Base-by-base conservation (phyloP, 2,113 vertebrate species). In the Entosphenus tridentatus region DNA sequence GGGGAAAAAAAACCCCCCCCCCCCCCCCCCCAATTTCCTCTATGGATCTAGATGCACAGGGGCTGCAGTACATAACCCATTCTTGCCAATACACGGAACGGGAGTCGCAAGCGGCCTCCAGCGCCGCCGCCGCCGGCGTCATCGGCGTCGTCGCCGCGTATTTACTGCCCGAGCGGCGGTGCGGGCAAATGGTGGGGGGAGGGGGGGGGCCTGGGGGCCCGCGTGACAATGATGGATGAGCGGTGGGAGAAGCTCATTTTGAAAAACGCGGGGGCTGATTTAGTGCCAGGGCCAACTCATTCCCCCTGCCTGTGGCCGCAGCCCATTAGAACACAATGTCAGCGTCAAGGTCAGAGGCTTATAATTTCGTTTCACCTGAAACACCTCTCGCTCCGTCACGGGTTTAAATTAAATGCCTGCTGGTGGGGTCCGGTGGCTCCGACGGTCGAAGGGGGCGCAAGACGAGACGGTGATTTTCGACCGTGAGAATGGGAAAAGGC, bases 321-420 rank as follows among this genome's bases (percentile, higher is more conserved):
- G 21, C n/a, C 62, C 62, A 65, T 65, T 65, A 65, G 62, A 65
- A 65, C 62, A 21, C 62, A 65, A 65, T 65, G 62, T 65, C 62
- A 65, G 62, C n/a, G 21, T 21, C 62, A 65, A 65, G 62, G 62
- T 65, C 62, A 65, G 62, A 9, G 62, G 62, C 62, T n/a, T 21
- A 65, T 21, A 65, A 65, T 65, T 65, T 65, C 62, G 21, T 65
- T 65, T 21, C 62, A 11, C 21, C 62, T 21, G 21, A 21, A 39
- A 65, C n/a, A 65, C 62, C n/a, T 65, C n/a, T 21, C 62, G 62
- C n/a, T 21, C n/a, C 10, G 10, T n/a, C n/a, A 21, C 62, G 62
- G 21, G 62, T 65, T 65, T 8, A 65, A 65, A 65, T 65, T 11
- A 65, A 65, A 39, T 39, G 39, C 39, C 39, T 39, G 39, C 39